Conservation (phyloP, 2,797 vertebrate species). For the Moxostoma hubbsi region DNA sequence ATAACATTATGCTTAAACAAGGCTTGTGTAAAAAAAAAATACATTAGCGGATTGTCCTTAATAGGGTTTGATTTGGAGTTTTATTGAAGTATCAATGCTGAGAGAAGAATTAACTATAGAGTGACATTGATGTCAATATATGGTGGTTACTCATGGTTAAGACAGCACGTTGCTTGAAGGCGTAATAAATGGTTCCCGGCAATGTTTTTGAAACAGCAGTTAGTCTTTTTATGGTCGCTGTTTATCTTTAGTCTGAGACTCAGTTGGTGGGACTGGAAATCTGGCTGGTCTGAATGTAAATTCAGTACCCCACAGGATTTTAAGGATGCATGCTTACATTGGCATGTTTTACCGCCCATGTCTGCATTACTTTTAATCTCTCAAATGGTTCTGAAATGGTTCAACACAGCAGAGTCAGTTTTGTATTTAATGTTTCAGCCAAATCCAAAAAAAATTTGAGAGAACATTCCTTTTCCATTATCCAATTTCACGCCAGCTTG, state of each 20-base stretch:
- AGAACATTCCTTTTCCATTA: neutral
- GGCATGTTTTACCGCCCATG: slow-evolving; percentile 1
- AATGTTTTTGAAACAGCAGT: slow-evolving; percentile 19
- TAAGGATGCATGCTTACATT: slow-evolving; percentile 60
- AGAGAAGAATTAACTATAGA: no score
- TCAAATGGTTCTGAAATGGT: neutral
- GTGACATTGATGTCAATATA: neutral
- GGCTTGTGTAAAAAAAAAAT: neutral
- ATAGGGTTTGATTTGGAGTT: neutral
- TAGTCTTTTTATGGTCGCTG: slow-evolving; percentile 41
- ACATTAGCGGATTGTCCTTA: neutral
- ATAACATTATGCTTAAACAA: neutral
- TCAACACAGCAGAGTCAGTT: neutral
- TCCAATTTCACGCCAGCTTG: neutral
- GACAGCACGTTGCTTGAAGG: neutral
- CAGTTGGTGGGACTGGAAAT: slow-evolving; percentile 71
- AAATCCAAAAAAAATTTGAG: neutral
- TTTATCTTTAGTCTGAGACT: slow-evolving; percentile 50
- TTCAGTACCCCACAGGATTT: slow-evolving; percentile 43
- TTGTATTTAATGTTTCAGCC: neutral
- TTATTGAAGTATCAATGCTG: no score
- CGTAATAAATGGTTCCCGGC: neutral
- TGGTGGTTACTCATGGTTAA: neutral
- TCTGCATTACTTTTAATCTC: slow-evolving; percentile 25
- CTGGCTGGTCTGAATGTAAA: slow-evolving; percentile 51